Evolutionary conservation across 2,888 invertebrate species (phyloP), one percentile per base, ranked within the genome.

Genomic region (Sipha maydis): DNA sequence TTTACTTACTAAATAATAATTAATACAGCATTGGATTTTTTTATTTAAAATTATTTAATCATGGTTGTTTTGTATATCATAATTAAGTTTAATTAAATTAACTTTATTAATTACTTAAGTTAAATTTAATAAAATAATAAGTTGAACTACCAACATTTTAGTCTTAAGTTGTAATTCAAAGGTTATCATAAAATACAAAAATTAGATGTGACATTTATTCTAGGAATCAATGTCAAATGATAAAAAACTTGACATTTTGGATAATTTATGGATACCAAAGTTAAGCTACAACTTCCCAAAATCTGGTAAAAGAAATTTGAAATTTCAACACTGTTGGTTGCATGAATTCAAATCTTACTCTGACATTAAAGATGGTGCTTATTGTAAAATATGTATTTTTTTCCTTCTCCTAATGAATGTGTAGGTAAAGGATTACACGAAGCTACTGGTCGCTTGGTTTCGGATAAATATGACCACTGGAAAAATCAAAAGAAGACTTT

Each of bases 361-460:
- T n/a, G 34, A 61, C 21, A 67, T 67, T 61, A 25, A n/a, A 61
- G 28, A 61, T 28, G 80, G 61, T 80, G 80, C 56, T 80, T 80
- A 67, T 67, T 80, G 61, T 80, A 80, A 80, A 80, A 38, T 38
- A 1, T 80, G 80, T 80, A 38, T 80, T 61, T 80, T 61, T 80
- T 80, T 31, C 56, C 61, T 38, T 34, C 31, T 38, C 56, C 56
- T 76, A 76, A 48, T 48, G 2, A 1, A 76, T 76, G 41, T 48
- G 76, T 73, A 73, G 73, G 73, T 73, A 73, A 73, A 19, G 73
- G 73, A 73, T 73, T 19, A 73, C 73, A 73, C 34, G 73, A 34
- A 73, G 73, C 73, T 73, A 73, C 73, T 73, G 73, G 73, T 73
- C 73, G 73, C 34, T 73, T 73, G 73, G 73, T 73, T 73, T 73